phyloP scores from a whole-genome alignment of 2,113 vertebrate genomes.

The Sialia sialis region DNA sequence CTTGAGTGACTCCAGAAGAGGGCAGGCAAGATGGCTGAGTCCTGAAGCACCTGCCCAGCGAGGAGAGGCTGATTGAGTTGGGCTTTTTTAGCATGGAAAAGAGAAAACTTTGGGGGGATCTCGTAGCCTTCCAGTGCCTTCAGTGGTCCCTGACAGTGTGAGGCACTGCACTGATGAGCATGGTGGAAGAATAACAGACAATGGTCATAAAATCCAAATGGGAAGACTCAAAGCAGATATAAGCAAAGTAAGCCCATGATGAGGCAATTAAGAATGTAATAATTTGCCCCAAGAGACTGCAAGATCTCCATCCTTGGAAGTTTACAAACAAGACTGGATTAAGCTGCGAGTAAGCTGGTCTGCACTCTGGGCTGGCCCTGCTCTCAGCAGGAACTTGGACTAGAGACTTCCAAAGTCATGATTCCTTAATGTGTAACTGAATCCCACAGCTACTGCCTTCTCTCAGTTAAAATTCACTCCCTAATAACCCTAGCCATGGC shows the following conservation, averaged over 20 bases:
- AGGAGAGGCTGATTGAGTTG: background rate
- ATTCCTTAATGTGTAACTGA: background rate
- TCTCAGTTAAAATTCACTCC: background rate
- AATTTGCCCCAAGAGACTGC: background rate
- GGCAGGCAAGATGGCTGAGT: background rate
- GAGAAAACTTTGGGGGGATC: background rate
- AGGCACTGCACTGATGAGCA: background rate
- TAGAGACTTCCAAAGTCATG: background rate
- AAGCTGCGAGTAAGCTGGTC: background rate
- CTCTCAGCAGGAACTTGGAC: background rate
- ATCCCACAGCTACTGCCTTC: background rate
- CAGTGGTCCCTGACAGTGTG: background rate
- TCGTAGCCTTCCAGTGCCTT: background rate
- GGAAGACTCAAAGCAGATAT: background rate
- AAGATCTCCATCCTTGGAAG: background rate
- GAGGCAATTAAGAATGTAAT: background rate
- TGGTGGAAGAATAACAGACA: background rate
- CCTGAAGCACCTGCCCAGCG: background rate
- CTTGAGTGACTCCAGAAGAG: background rate
- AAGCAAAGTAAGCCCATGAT: background rate
- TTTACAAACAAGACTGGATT: background rate
- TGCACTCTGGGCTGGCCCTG: background rate
- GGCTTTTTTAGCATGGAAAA: background rate
- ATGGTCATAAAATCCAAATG: background rate
- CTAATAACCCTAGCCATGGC: background rate